Evolutionary conservation across 1,140 invertebrate species (phyloP).

Genomic region (Euwallacea fornicatus): DNA sequence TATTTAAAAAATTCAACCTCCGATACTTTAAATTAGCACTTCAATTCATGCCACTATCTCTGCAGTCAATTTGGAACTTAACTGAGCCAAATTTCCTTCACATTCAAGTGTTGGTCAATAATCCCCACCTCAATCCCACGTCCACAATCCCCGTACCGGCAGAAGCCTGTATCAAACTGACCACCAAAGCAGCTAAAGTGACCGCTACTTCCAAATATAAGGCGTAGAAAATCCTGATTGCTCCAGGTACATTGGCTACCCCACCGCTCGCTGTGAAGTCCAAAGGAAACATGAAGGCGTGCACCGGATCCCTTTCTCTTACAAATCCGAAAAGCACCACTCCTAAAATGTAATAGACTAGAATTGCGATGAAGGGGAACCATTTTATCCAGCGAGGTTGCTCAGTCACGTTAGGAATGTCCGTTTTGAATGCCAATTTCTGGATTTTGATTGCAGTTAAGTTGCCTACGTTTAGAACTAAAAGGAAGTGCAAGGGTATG

Average conservation of each 20-base stretch:
- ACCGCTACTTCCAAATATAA: conserved; percentile 70
- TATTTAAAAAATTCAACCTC: no score
- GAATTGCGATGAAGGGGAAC: conserved; percentile 54
- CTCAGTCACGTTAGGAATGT: conserved; percentile 38
- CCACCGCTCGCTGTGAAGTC: conserved; percentile 71
- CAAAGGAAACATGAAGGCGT: conserved; percentile 66
- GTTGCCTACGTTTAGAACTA: conserved; percentile 64
- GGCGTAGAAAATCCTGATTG: conserved; percentile 65
- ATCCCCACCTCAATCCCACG: conserved; percentile 58
- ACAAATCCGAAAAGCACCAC: conserved; percentile 63
- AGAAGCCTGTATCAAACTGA: conserved; percentile 62
- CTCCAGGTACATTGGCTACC: conserved; percentile 61
- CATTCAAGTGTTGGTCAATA: conserved; percentile 57
- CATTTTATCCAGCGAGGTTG: conserved; percentile 53
- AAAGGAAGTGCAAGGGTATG: conserved; percentile 63
- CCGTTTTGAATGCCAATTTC: conserved; percentile 49
- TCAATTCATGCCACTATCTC: no score
- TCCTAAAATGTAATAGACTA: conserved; percentile 63
- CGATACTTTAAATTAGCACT: no score
- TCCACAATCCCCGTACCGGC: conserved; percentile 60
- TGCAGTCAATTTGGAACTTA: no score
- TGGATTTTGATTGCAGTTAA: conserved; percentile 59
- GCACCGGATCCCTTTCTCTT: conserved; percentile 57
- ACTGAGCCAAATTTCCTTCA: background rate
- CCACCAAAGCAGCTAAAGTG: conserved; percentile 60